Evolutionary conservation across 1,140 invertebrate species (phyloP), one percentile per base, ranked within the genome.

Genomic region (Anastrepha ludens): DNA sequence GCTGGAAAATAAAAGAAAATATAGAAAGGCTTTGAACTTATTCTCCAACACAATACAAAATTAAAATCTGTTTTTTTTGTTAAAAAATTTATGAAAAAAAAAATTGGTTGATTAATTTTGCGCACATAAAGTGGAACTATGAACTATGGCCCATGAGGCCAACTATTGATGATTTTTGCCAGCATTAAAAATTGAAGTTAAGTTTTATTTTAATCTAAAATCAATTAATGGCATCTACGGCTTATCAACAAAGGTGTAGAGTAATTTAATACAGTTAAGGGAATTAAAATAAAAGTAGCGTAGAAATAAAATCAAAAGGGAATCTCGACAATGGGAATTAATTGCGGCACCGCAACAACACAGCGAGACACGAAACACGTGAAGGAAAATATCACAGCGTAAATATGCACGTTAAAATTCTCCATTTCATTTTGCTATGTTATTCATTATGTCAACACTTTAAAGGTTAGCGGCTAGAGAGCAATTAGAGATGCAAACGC

Each of bases 401-500:
- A 13, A 55, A 11, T 55, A 55, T 55, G 50, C 11, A 55, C 50
- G 50, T 55, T 74, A 44, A 50, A 44, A 6, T 70, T 70, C 8
- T 70, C 15, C 7, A 7, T 81, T 81, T 55, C 55, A 55, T 81
- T 81, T 81, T 17, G 20, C 7, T 5, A 81, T 81, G 47, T 81
- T 81, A 29, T 81, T 81, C 74, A 81, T 81, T 81, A 81, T 55
- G 74, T 55, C 74, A 55, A 81, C 74, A 81, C 47, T 81, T 81
- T 50, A 81, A 29, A 81, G 67, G 74, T 81, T 81, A 81, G 20
- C 74, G 50, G 50, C 74, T 81, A 55, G 47, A 81, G 74, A 81
- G 74, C 74, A 81, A 81, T 81, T 81, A 81, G 74, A 81, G 50
- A 81, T 81, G 74, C 74, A 81, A 81, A 74, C 60, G 60, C 15